Base-by-base conservation (phyloP, 64 coral and sea anemone species). In the Catalaphyllia jardinei region DNA sequence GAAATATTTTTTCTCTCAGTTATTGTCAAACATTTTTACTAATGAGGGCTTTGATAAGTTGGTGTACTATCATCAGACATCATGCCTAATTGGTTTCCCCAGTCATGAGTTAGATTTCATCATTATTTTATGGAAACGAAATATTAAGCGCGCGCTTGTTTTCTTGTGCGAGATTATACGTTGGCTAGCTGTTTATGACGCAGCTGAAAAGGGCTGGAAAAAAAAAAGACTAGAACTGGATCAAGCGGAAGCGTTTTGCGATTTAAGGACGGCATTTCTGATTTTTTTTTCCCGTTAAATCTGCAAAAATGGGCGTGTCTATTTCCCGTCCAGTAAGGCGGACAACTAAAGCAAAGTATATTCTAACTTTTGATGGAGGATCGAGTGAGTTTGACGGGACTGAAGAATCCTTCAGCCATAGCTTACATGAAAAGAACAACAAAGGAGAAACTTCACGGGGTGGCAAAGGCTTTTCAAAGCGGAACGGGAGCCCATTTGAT, bases 341-440 rank as follows among this genome's bases (percentile, higher is more conserved):
- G 15, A 25, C 65, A 25, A 18, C 54, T 29, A 57, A 81, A 62
- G 80, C 42, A 12, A 83, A 83, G 35, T 83, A 83, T 39, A 67
- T 83, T 67, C 61, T 67, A 39, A 10, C 60, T 16, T 24, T 30
- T 38, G 80, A 83, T 27, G 51, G 25, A 55, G 76, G 16, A 20
- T n/a, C 10, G 10, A 79, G 33, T 42, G 38, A 6, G 6, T 72
- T 72, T 72, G 71, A 49, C 20, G 39, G 49, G 19, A 42, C 18
- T n/a, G 74, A 76, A 49, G 17, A 81, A 20, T 65, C 67, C 31
- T 83, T 67, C 10, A 83, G 24, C 18, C 59, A 83, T 39, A 46
- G 61, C 8, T 60, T 24, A 28, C 52, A 29, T 7, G 10, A 18
- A 59, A 10, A 51, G 4, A 30, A 27, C 4, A 19, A 18, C 10